Evolutionary conservation across 2,797 vertebrate species (phyloP).

Genomic region (Danio choprae): DNA sequence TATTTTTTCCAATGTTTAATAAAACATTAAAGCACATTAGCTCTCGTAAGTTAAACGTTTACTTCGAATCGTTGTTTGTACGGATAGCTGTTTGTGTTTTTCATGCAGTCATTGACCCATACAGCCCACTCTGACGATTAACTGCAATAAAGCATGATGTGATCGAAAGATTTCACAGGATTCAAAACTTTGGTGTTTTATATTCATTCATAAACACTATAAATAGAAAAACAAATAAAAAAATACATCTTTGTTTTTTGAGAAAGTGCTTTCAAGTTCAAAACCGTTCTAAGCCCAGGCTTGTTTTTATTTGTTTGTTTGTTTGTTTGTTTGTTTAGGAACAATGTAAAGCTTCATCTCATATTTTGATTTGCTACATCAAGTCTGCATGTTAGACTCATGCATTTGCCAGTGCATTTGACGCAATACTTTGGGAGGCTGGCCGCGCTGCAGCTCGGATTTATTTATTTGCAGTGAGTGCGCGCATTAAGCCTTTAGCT

Average conservation of each 20-base stretch:
- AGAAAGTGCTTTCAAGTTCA: constrained; percentile 3
- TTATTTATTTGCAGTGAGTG: constrained; percentile 82
- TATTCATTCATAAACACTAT: neutral
- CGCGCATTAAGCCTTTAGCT: constrained; percentile 74
- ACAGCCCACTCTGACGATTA: too few relatives aligned
- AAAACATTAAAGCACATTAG: too few relatives aligned
- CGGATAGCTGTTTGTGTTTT: neutral
- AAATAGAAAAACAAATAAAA: constrained; percentile 4
- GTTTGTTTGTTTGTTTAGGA: constrained; percentile 8
- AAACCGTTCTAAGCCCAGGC: neutral
- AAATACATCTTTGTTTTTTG: too few relatives aligned
- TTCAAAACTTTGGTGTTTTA: neutral
- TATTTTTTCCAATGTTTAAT: too few relatives aligned
- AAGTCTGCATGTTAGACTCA: neutral
- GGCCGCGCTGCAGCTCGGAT: constrained; percentile 47
- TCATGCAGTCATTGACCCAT: neutral
- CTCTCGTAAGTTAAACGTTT: too few relatives aligned
- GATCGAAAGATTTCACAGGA: neutral
- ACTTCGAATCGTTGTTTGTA: too few relatives aligned
- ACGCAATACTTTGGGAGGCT: constrained; percentile 6
- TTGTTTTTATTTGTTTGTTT: constrained; percentile 10
- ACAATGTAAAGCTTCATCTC: neutral
- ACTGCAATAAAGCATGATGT: neutral
- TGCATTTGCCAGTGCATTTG: neutral
- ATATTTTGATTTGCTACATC: neutral